phyloP scores from a whole-genome alignment of 2,888 invertebrate species.

The Notocelia uddmanniana region DNA sequence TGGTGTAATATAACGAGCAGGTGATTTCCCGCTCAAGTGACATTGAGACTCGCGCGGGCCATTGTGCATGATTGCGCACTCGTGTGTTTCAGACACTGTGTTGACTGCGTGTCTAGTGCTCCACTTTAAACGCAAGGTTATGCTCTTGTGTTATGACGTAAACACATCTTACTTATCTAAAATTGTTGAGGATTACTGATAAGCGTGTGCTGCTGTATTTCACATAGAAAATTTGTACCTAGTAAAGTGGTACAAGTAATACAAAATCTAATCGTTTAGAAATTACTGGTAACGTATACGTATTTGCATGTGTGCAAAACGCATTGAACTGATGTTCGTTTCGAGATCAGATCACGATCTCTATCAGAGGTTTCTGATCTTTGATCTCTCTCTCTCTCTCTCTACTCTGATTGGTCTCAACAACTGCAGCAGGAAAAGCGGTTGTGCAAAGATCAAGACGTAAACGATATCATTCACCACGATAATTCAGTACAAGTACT shows the following conservation, averaged over 20 bases:
- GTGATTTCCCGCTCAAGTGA: constrained; percentile 19
- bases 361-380: neutral
- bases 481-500: constrained; percentile 34
- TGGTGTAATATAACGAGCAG: constrained; percentile 18
- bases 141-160: neutral
- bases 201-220: neutral
- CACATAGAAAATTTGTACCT: neutral
- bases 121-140: constrained; percentile 26
- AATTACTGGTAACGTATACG: neutral
- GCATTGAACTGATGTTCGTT: neutral
- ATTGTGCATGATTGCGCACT: constrained; percentile 29
- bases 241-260: neutral
- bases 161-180: constrained; percentile 5
- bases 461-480: constrained; percentile 22
- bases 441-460: neutral
- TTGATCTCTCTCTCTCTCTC: too few species aligned
- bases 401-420: constrained; percentile 3
- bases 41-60: constrained; percentile 32
- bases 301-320: neutral
- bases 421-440: constrained; percentile 18
- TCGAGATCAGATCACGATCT: neutral
- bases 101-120: constrained; percentile 29
- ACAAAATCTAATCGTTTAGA: neutral
- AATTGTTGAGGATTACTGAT: neutral
- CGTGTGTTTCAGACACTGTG: constrained; percentile 20